Evolutionary conservation across 2,113 vertebrate species (phyloP).

Genomic region (Helogale parvula): DNA sequence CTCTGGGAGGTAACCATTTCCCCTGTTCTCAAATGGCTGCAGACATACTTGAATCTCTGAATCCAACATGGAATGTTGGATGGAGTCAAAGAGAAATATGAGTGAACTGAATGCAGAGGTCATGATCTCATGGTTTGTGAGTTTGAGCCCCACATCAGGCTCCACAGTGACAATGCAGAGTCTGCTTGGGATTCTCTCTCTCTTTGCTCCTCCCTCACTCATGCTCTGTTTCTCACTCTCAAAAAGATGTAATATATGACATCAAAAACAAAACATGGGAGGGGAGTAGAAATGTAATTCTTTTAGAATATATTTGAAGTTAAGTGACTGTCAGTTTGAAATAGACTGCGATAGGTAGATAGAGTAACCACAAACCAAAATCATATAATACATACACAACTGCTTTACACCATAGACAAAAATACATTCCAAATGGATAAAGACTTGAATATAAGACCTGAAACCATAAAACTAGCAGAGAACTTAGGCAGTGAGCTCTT

Average conservation of each 20-base stretch:
- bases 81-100: not conserved
- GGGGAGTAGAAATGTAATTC: not conserved
- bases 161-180: too few species aligned
- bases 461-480: not conserved
- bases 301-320: not conserved
- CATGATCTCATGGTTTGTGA: too few species aligned
- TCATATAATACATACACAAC: not conserved
- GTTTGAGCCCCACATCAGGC: too few species aligned
- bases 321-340: not conserved
- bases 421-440: not conserved
- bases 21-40: not conserved
- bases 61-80: not conserved
- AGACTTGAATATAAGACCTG: not conserved
- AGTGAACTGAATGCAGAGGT: not conserved
- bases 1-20: not conserved
- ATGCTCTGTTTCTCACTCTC: too few species aligned
- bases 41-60: not conserved
- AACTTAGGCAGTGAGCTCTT: not conserved
- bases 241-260: not conserved
- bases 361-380: not conserved
- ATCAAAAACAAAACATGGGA: not conserved
- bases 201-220: too few species aligned
- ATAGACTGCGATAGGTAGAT: not conserved
- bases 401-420: not conserved
- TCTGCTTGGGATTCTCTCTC: too few species aligned